phyloP scores from a whole-genome alignment of 2,797 vertebrate species.

The Gymnoscopelus microlampas region DNA sequence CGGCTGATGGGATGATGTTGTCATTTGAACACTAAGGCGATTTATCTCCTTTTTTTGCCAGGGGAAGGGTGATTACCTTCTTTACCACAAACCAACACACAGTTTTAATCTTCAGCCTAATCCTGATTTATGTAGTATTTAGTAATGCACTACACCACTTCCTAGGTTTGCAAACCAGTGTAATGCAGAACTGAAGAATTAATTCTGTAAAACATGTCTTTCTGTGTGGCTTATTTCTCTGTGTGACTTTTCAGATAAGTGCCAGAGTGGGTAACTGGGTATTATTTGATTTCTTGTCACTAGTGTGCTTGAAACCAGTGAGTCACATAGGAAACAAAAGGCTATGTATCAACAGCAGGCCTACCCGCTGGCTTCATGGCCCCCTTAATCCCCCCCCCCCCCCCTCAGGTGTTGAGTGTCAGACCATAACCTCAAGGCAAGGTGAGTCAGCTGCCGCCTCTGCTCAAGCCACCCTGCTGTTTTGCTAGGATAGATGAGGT shows the following conservation, averaged over 20 bases:
- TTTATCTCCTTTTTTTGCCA: not conserved
- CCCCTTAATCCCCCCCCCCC: not conserved
- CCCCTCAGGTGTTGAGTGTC: not conserved
- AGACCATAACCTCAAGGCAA: conserved; percentile 15
- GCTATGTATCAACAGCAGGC: conserved; percentile 17
- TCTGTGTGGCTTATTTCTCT: conserved; percentile 35
- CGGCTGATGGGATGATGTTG: not conserved
- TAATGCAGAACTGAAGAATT: conserved; percentile 26
- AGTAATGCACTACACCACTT: conserved; percentile 13
- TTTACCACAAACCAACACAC: conserved; percentile 1
- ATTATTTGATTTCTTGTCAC: conserved; percentile 18
- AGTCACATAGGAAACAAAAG: conserved; percentile 11
- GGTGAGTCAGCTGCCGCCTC: conserved; percentile 38
- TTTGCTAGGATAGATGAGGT: conserved; percentile 34
- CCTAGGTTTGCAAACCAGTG: conserved; percentile 1
- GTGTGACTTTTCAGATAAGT: conserved; percentile 31
- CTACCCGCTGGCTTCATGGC: not conserved
- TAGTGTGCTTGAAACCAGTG: conserved; percentile 25
- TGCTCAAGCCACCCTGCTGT: conserved; percentile 43
- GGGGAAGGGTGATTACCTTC: not conserved
- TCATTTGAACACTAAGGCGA: not conserved
- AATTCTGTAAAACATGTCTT: conserved; percentile 14
- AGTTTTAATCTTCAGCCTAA: conserved; percentile 39
- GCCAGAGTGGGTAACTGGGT: conserved; percentile 18
- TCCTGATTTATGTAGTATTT: conserved; percentile 15